Evolutionary conservation across 2,113 vertebrate species (phyloP).

Genomic region (Carassius gibelio): DNA sequence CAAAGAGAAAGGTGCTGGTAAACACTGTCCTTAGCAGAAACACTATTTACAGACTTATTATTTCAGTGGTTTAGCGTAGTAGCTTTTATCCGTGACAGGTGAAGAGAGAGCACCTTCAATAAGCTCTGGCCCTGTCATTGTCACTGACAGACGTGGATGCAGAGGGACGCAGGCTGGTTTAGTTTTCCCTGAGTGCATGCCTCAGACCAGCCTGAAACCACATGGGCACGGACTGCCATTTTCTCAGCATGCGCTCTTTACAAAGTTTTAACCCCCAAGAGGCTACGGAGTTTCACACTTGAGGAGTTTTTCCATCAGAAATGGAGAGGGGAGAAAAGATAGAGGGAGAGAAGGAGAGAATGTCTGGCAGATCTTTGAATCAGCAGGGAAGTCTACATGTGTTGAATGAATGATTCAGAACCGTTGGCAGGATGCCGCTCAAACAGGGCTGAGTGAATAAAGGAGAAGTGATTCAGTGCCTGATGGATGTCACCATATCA

Average conservation of each 20-base stretch:
- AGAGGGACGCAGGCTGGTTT: constrained; percentile 54
- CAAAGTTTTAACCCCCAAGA: constrained; percentile 69
- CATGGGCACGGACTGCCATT: constrained; percentile 71
- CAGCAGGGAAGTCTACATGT: constrained; percentile 57
- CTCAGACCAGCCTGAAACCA: constrained; percentile 66
- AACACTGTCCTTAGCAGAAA: constrained; percentile 53
- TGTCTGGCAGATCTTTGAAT: constrained; percentile 53
- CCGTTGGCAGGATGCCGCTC: constrained; percentile 48
- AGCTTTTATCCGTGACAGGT: constrained; percentile 68
- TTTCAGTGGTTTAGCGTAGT: constrained; percentile 64
- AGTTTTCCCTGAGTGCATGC: constrained; percentile 65
- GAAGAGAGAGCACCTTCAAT: constrained; percentile 63
- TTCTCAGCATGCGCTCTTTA: constrained; percentile 78
- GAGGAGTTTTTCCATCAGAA: constrained; percentile 70
- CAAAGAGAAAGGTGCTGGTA: constrained; percentile 50
- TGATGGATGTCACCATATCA: constrained; percentile 66
- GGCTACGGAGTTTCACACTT: constrained; percentile 68
- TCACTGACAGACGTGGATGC: constrained; percentile 67
- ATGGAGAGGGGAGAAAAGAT: constrained; percentile 50
- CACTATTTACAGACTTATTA: constrained; percentile 57
- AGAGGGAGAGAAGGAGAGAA: constrained; percentile 47
- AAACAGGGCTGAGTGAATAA: constrained; percentile 45
- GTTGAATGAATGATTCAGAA: constrained; percentile 56
- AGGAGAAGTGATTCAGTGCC: constrained; percentile 46
- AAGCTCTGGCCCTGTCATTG: constrained; percentile 68